Evolutionary conservation across 2,888 invertebrate species (phyloP).

Genomic region (Drosophila neotestacea): DNA sequence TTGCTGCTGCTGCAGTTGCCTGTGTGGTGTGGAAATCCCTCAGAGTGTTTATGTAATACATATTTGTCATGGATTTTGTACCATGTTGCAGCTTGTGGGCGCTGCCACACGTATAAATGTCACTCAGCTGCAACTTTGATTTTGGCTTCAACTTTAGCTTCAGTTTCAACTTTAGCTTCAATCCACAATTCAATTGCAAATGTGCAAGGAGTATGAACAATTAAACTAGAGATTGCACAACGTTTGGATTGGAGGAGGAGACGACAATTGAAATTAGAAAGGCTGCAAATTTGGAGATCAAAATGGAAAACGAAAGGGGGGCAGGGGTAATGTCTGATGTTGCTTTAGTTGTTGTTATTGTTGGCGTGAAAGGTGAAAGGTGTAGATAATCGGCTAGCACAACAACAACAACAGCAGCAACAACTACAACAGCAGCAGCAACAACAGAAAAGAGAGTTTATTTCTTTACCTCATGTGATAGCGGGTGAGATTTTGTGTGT

Average conservation of each 20-base stretch:
- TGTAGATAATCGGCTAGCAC: conserved; percentile 71
- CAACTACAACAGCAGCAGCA: conserved; percentile 35
- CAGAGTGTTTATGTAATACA: conserved; percentile 71
- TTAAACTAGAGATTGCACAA: conserved; percentile 55
- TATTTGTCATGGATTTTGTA: conserved; percentile 55
- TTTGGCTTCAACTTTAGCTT: conserved; percentile 8
- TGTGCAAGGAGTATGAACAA: conserved; percentile 26
- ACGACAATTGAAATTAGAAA: conserved; percentile 80
- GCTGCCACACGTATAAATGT: conserved; percentile 57
- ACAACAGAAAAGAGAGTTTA: conserved; percentile 57
- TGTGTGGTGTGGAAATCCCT: conserved; percentile 74
- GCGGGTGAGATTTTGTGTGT: conserved; percentile 65
- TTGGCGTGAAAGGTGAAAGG: conserved; percentile 71
- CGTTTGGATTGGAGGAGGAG: conserved; percentile 1
- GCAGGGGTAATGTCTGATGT: conserved; percentile 25
- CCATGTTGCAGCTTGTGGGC: conserved; percentile 60
- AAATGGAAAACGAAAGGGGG: conserved; percentile 47
- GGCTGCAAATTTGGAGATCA: conserved; percentile 64
- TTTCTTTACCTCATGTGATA: conserved; percentile 57
- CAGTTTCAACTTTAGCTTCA: conserved; percentile 10
- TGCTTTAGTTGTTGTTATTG: conserved; percentile 40
- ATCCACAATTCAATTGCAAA: conserved; percentile 10
- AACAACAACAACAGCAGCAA: conserved; percentile 41
- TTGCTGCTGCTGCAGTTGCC: conserved; percentile 26
- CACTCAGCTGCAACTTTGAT: conserved; percentile 30